These are phyloP conservation scores for Poecilia gillii DNA, from an alignment of 2,797 vertebrate genomes.

Conservation along the genomic window DNA sequence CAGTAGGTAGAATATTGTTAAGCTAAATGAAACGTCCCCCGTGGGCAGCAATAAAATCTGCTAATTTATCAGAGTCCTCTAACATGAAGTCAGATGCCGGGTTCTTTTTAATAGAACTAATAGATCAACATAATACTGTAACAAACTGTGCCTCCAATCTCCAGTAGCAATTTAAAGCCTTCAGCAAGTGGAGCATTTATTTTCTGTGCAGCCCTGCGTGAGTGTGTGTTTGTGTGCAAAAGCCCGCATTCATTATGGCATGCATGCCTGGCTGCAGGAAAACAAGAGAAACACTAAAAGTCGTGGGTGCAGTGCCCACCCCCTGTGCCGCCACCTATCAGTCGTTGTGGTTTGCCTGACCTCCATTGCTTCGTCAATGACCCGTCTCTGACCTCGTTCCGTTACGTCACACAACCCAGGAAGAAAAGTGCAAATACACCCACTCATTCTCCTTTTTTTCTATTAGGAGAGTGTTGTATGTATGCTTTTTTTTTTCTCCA, in stretches of 20 bases:
- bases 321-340: not conserved
- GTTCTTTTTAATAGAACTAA: slow-evolving; percentile 32
- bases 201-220: not conserved
- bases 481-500: not conserved
- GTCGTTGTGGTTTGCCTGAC: slow-evolving; percentile 29
- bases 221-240: slow-evolving; percentile 14
- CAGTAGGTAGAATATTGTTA: slow-evolving; percentile 7
- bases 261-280: slow-evolving; percentile 7
- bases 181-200: slow-evolving; percentile 16
- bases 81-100: slow-evolving; percentile 9
- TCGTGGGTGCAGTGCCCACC: slow-evolving; percentile 5
- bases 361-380: slow-evolving; percentile 12
- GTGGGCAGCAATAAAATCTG: slow-evolving; percentile 11
- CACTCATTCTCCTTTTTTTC: not conserved
- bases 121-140: slow-evolving; percentile 37
- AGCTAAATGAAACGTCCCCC: slow-evolving; percentile 19
- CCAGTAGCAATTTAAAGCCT: slow-evolving; percentile 27
- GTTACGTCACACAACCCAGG: slow-evolving; percentile 39
- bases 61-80: slow-evolving; percentile 4
- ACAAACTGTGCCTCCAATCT: slow-evolving; percentile 19
- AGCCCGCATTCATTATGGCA: slow-evolving; percentile 5
- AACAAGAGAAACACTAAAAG: not conserved
- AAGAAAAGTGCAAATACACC: slow-evolving; percentile 9
- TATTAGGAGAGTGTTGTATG: not conserved
- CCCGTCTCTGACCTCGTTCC: slow-evolving; percentile 22